phyloP scores from a whole-genome alignment of 1,140 invertebrate species.

The Diploscapter pachys region DNA sequence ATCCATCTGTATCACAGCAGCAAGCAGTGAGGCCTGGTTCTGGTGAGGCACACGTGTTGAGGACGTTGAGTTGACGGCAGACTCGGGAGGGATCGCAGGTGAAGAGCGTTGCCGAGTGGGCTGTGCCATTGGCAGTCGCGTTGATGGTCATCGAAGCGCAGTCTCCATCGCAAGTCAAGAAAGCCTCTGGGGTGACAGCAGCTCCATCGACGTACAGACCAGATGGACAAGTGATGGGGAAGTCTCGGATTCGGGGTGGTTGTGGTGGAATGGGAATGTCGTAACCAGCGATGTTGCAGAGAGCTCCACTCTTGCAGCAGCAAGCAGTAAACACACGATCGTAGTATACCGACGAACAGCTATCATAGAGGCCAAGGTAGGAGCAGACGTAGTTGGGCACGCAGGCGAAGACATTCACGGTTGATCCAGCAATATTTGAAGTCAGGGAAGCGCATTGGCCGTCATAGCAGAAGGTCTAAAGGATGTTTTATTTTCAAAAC shows the following conservation, averaged over 20 bases:
- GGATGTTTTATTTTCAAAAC: no score
- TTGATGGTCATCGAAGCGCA: conserved; percentile 25
- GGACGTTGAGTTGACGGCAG: conserved; percentile 26
- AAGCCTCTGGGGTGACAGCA: not conserved
- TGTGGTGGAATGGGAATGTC: not conserved
- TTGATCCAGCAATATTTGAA: not conserved
- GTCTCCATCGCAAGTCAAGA: conserved; percentile 22
- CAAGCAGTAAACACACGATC: conserved; percentile 16
- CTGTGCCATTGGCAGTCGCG: conserved; percentile 1
- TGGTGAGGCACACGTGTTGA: conserved; percentile 15
- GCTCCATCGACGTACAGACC: conserved; percentile 14
- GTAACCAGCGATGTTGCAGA: conserved; percentile 21
- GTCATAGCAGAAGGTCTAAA: conserved; percentile 7
- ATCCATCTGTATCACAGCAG: conserved; percentile 33
- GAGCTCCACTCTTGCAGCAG: conserved; percentile 15
- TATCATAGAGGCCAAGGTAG: conserved; percentile 10
- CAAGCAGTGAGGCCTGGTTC: conserved; percentile 25
- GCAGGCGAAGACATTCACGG: no score
- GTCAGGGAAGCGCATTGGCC: conserved; percentile 26
- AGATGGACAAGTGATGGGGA: conserved; percentile 21
- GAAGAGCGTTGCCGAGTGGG: conserved; percentile 27
- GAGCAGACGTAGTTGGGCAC: no score
- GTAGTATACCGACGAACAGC: conserved; percentile 9
- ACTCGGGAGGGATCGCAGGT: conserved; percentile 34
- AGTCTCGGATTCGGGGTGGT: conserved; percentile 6